phyloP scores from a whole-genome alignment of 1,140 invertebrate genomes.

The Maniola jurtina region DNA sequence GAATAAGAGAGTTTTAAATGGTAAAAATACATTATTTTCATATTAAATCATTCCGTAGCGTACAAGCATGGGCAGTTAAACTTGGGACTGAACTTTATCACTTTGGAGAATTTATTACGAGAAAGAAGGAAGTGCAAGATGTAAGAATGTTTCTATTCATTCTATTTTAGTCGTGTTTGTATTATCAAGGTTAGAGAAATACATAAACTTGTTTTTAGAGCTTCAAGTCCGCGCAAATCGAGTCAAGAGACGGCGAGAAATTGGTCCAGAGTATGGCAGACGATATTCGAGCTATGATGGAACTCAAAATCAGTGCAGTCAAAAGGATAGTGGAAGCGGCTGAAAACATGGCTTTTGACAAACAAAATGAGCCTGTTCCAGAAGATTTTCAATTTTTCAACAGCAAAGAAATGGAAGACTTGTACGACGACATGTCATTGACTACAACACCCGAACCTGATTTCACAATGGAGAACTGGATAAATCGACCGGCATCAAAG shows the following conservation, averaged over 20 bases:
- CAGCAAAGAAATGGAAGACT: constrained; percentile 85
- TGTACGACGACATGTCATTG: constrained; percentile 55
- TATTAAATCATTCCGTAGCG: constrained; percentile 70
- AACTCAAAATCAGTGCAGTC: constrained; percentile 90
- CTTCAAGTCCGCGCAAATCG: constrained; percentile 86
- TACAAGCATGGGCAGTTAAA: constrained; percentile 85
- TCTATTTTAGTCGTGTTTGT: constrained; percentile 5
- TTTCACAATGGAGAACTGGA: constrained; percentile 77
- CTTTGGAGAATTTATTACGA: constrained; percentile 85
- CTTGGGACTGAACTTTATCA: constrained; percentile 85
- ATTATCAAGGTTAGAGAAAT: constrained; percentile 10
- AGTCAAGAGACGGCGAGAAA: constrained; percentile 83
- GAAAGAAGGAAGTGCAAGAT: constrained; percentile 84
- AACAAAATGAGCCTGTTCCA: constrained; percentile 79
- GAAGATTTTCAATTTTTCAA: constrained; percentile 85
- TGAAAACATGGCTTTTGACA: constrained; percentile 84
- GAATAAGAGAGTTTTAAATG: too few species aligned
- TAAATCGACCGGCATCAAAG: constrained; percentile 76
- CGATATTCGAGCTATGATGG: constrained; percentile 90
- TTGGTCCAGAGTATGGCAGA: constrained; percentile 88
- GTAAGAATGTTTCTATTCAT: constrained; percentile 60
- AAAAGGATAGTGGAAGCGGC: constrained; percentile 91
- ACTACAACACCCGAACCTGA: constrained; percentile 74
- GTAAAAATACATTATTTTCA: too few species aligned
- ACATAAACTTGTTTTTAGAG: constrained; percentile 74